Conservation (phyloP, 1,140 invertebrate genomes). For the Cydia splendana region DNA sequence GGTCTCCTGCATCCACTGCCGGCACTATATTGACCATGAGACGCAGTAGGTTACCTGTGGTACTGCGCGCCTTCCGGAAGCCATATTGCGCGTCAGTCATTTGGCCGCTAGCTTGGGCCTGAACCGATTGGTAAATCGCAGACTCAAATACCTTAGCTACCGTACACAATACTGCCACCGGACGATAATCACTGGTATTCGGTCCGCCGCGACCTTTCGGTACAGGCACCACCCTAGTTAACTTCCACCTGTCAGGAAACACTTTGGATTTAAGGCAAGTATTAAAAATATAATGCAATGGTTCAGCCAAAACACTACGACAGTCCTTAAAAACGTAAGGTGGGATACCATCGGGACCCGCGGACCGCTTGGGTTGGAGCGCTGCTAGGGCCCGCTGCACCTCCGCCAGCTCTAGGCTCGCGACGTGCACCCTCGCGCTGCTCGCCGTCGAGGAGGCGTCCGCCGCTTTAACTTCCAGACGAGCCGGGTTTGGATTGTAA, state of each 20-base stretch:
- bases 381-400: neutral
- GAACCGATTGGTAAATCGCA: slow-evolving; percentile 3
- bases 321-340: slow-evolving; percentile 24
- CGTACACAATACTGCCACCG: slow-evolving; percentile 17
- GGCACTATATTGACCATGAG: neutral
- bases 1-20: slow-evolving; percentile 14
- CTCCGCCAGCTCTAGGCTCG: neutral
- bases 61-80: slow-evolving; percentile 14
- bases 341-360: slow-evolving; percentile 24
- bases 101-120: neutral
- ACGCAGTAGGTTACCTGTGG: neutral
- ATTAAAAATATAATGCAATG: slow-evolving; percentile 17
- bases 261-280: neutral
- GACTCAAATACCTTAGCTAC: slow-evolving; percentile 26
- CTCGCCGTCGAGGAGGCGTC: neutral
- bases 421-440: neutral
- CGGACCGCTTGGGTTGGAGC: slow-evolving; percentile 8
- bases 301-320: neutral
- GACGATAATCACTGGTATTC: slow-evolving; percentile 20
- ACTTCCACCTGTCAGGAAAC: neutral
- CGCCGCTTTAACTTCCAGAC: neutral
- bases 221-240: slow-evolving; percentile 13
- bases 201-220: slow-evolving; percentile 1
- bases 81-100: neutral
- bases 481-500: neutral